Evolutionary conservation across 2,113 vertebrate genomes (phyloP).

Genomic region (Microcebus ravelobensis): DNA sequence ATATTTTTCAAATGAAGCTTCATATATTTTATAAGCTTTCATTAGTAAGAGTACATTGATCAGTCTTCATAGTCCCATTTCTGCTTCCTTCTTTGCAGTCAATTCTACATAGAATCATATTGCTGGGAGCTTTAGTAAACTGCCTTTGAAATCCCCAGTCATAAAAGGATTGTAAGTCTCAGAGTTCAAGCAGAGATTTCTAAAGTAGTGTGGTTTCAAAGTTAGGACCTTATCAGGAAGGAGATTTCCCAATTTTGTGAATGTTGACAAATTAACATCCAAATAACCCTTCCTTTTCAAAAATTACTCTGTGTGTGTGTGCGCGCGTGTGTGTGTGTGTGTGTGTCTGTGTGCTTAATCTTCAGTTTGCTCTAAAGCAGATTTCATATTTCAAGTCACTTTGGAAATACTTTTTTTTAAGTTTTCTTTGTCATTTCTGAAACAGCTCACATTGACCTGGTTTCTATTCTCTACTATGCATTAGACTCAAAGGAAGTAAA

Average conservation of each 20-base stretch:
- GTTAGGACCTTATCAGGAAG: background rate
- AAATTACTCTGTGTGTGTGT: background rate
- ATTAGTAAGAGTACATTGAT: background rate
- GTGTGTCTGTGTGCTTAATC: background rate
- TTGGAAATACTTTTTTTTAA: background rate
- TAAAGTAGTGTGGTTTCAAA: background rate
- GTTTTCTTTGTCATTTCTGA: background rate
- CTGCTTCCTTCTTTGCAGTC: background rate
- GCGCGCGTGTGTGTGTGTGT: background rate
- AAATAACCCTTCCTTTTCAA: background rate
- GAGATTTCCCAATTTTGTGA: background rate
- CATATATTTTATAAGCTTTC: background rate
- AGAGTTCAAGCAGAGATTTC: background rate
- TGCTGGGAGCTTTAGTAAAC: background rate
- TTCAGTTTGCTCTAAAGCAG: background rate
- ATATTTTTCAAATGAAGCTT: background rate
- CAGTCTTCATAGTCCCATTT: background rate
- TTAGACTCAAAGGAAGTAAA: background rate
- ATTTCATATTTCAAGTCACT: background rate
- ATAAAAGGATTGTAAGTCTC: background rate
- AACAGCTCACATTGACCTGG: background rate
- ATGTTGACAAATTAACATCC: background rate
- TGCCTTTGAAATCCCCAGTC: background rate
- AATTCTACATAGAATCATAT: background rate
- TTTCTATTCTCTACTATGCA: background rate